Evolutionary conservation across 2,888 invertebrate genomes (phyloP).

Genomic region (Sinohyriopsis cumingii): DNA sequence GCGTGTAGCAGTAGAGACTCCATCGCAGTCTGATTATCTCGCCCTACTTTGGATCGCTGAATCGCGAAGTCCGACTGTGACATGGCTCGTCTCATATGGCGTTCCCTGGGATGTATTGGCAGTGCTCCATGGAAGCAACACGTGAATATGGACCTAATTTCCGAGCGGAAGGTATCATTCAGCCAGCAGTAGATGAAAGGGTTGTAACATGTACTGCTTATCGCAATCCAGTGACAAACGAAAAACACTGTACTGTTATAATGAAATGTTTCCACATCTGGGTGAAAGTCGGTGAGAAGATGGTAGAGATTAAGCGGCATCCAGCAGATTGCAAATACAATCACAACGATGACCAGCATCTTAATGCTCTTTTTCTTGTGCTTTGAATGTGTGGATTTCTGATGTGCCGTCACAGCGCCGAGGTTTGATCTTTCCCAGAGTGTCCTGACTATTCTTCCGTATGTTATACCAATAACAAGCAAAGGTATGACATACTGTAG

Average conservation of each 20-base stretch:
- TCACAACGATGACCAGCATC: constrained; percentile 72
- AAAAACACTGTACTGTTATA: constrained; percentile 71
- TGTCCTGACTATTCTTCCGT: constrained; percentile 66
- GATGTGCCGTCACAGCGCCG: constrained; percentile 71
- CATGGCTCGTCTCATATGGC: constrained; percentile 4
- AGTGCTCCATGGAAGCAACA: constrained; percentile 46
- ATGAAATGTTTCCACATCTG: constrained; percentile 52
- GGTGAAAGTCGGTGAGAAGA: constrained; percentile 69
- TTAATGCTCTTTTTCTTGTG: constrained; percentile 73
- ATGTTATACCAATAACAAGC: constrained; percentile 69
- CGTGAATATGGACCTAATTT: constrained; percentile 59
- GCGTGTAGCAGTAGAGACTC: constrained; percentile 1
- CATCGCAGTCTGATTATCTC: constrained; percentile 4
- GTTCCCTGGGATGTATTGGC: constrained; percentile 19
- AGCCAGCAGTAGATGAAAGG: constrained; percentile 74
- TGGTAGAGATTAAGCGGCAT: constrained; percentile 74
- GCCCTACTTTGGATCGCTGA: not conserved
- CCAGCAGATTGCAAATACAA: constrained; percentile 73
- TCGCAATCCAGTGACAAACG: constrained; percentile 73
- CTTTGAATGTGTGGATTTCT: constrained; percentile 67
- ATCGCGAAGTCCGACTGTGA: constrained; percentile 17
- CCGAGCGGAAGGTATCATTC: constrained; percentile 72
- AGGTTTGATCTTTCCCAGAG: constrained; percentile 68
- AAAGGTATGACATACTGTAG: constrained; percentile 72
- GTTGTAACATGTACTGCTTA: constrained; percentile 73